Evolutionary conservation across 2,888 invertebrate species (phyloP), one percentile per base, ranked within the genome.

Genomic region (Conchocele bisecta): DNA sequence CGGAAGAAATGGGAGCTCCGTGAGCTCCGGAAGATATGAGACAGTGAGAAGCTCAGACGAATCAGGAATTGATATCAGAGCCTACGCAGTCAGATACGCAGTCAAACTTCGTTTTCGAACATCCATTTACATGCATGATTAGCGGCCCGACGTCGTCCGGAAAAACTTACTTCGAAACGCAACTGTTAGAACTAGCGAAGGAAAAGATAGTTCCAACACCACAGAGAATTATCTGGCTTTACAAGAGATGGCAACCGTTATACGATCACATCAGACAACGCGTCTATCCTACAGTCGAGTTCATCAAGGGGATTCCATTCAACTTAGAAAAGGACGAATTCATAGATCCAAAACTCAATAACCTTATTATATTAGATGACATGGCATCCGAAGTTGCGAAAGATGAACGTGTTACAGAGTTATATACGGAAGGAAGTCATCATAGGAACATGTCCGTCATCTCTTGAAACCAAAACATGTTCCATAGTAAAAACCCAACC

Each of bases 181-280:
- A n/a, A n/a, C n/a, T n/a, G n/a, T n/a, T n/a, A n/a, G n/a, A n/a
- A n/a, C n/a, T n/a, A n/a, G n/a, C n/a, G 29, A 53, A 51, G 24
- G 20, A 28, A 1, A 33, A 48, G 2, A 64, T 50, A 15, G 13
- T 39, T 50, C 71, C 67, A 3, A 15, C 11, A 22, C 65, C 61
- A n/a, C 44, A 75, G 28, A 51, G 61, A 42, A 75, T 75, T 15
- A 31, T 63, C 28, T 75, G 70, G 70, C 33, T 75, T 2, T 67
- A 75, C 42, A 69, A 60, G 39, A 28, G 70, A 28, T 75, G 70
- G 75, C 70, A 75, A 63, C 65, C 69, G 6, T 42, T 75, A 5
- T 75, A 71, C 35, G 71, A 75, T 42, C 48, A 57, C 15, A 70
- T 75, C 22, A 15, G 26, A 31, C 11, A 20, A n/a, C 35, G 46